Conservation (phyloP, 2,113 vertebrate species). For the Piaya cayana region DNA sequence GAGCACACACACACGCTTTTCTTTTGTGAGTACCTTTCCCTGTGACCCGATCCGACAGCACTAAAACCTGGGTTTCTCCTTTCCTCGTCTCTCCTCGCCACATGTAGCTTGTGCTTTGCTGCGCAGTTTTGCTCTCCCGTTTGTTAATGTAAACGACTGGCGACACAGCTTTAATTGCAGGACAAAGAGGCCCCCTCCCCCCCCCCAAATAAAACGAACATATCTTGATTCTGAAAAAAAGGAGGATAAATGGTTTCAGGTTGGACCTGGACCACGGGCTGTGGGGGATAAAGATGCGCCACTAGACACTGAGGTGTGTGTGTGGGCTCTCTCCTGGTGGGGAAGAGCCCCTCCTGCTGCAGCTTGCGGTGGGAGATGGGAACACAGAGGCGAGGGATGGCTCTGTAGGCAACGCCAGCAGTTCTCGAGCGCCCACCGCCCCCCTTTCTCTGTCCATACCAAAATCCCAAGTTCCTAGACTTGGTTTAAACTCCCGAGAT, state of each 20-base stretch:
- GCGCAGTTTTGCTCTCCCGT: not conserved
- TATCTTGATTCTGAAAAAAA: not conserved
- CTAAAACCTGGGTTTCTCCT: not conserved
- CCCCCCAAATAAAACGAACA: not conserved
- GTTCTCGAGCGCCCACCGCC: accelerated
- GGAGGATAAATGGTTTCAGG: not conserved
- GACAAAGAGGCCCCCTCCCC: not conserved
- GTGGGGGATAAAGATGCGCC: not conserved
- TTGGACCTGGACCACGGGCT: not conserved
- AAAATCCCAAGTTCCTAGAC: not conserved
- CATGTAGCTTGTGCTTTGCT: not conserved
- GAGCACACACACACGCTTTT: not conserved
- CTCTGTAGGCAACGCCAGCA: not conserved
- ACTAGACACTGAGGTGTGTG: not conserved
- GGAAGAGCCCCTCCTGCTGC: not conserved
- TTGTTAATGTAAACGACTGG: not conserved
- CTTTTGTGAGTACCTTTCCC: not conserved
- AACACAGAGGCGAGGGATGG: not conserved
- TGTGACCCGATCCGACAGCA: not conserved
- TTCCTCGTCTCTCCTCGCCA: not conserved
- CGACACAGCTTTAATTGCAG: not conserved
- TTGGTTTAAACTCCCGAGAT: not conserved
- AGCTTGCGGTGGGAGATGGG: not conserved
- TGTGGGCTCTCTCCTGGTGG: not conserved
- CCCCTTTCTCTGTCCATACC: not conserved